Conservation (phyloP, 2,888 invertebrate genomes). For the Agapostemon virescens region DNA sequence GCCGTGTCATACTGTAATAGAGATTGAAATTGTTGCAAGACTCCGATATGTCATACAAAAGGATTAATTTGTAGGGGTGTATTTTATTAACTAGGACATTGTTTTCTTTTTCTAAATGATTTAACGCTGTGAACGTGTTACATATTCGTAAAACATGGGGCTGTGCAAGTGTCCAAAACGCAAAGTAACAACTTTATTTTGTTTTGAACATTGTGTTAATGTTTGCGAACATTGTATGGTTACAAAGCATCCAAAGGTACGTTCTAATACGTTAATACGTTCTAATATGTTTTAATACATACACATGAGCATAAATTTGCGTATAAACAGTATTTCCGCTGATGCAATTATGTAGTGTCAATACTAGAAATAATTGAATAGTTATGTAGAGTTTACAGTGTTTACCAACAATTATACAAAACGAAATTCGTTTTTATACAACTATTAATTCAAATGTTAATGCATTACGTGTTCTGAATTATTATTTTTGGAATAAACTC, state of each 20-base stretch:
- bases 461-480: neutral
- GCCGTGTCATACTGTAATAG: conserved; percentile 25
- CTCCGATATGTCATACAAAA: conserved; percentile 37
- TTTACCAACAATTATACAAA: neutral
- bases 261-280: neutral
- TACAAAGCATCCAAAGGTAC: conserved; percentile 96
- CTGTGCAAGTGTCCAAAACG: conserved; percentile 99
- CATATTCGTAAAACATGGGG: conserved; percentile 86
- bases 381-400: neutral
- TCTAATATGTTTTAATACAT: neutral
- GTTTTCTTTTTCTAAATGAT: neutral
- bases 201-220: conserved; percentile 99
- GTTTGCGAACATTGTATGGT: conserved; percentile 99
- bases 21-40: conserved; percentile 28
- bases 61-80: conserved; percentile 8
- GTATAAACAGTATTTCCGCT: neutral
- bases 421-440: neutral
- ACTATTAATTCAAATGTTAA: neutral
- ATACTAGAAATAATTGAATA: neutral
- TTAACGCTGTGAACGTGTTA: conserved; percentile 24
- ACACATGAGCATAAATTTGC: neutral
- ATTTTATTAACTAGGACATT: conserved; percentile 10
- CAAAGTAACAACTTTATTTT: conserved; percentile 98
- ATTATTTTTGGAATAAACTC: no score
- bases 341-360: neutral